Conservation (phyloP, 2,888 invertebrate genomes). For the Limnephilus auricula region DNA sequence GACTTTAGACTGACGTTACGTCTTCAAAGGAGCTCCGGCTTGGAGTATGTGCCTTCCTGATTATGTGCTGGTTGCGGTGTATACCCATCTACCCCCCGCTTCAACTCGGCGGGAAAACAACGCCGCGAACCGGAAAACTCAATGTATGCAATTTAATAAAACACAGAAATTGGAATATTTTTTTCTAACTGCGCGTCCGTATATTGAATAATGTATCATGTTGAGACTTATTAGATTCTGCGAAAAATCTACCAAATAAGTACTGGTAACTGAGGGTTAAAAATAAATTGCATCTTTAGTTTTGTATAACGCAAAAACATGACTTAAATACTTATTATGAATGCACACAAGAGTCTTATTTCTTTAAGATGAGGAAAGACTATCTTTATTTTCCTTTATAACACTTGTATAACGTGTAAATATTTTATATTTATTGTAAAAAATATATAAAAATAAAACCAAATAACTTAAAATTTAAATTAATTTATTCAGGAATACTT, state of each 20-base stretch:
- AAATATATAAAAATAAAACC: no score
- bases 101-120: background rate
- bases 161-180: background rate
- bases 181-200: background rate
- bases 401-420: no score
- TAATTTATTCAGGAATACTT: no score
- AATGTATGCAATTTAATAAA: background rate
- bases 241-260: no score
- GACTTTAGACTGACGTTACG: slow-evolving; percentile 19
- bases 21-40: slow-evolving; percentile 18
- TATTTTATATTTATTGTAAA: no score
- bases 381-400: no score
- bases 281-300: no score
- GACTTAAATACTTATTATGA: no score
- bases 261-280: background rate
- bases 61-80: background rate
- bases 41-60: background rate
- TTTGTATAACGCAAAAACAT: no score
- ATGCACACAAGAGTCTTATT: no score
- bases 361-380: no score
- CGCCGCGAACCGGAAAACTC: background rate
- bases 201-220: background rate
- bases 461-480: no score
- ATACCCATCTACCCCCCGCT: background rate
- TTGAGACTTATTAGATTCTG: background rate